These are phyloP conservation scores for Drosophila littoralis DNA, from an alignment of 1,140 invertebrate genomes.

Conservation along the genomic window DNA sequence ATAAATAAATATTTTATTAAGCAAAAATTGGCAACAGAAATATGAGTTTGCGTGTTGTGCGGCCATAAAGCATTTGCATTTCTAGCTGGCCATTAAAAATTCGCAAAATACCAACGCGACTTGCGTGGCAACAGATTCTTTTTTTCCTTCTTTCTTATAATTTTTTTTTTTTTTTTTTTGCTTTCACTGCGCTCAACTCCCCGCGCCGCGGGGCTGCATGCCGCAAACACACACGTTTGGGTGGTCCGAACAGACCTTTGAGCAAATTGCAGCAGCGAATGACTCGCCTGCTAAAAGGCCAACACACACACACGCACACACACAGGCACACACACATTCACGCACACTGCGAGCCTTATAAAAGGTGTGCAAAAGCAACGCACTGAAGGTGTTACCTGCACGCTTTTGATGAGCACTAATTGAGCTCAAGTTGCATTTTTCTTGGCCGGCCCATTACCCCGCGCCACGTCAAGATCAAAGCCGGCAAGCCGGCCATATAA, in stretches of 20 bases:
- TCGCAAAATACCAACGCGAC: slow-evolving; percentile 28
- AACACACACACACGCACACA: slow-evolving; percentile 39
- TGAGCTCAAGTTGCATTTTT: slow-evolving; percentile 83
- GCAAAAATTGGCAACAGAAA: slow-evolving; percentile 65
- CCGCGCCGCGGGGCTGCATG: slow-evolving; percentile 3
- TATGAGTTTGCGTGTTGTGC: slow-evolving; percentile 67
- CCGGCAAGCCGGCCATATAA: slow-evolving; percentile 65
- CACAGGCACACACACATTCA: slow-evolving; percentile 10
- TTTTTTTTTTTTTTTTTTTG: slow-evolving; percentile 28
- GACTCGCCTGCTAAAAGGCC: slow-evolving; percentile 53
- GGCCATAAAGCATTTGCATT: slow-evolving; percentile 69
- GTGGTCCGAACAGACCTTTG: slow-evolving; percentile 63
- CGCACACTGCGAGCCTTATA: background rate
- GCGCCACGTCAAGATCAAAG: slow-evolving; percentile 75
- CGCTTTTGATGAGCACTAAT: slow-evolving; percentile 83
- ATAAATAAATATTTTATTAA: slow-evolving; percentile 61
- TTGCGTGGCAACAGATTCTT: slow-evolving; percentile 53
- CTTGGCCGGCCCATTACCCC: slow-evolving; percentile 64
- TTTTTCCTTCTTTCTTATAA: slow-evolving; percentile 16
- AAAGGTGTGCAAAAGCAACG: slow-evolving; percentile 75
- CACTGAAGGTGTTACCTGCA: slow-evolving; percentile 82
- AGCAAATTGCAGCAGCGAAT: slow-evolving; percentile 72
- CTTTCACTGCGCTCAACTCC: slow-evolving; percentile 46
- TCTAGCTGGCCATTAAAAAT: slow-evolving; percentile 41
- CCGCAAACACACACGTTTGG: slow-evolving; percentile 40